phyloP scores from a whole-genome alignment of 2,113 vertebrate genomes.

The Tauraco erythrolophus region DNA sequence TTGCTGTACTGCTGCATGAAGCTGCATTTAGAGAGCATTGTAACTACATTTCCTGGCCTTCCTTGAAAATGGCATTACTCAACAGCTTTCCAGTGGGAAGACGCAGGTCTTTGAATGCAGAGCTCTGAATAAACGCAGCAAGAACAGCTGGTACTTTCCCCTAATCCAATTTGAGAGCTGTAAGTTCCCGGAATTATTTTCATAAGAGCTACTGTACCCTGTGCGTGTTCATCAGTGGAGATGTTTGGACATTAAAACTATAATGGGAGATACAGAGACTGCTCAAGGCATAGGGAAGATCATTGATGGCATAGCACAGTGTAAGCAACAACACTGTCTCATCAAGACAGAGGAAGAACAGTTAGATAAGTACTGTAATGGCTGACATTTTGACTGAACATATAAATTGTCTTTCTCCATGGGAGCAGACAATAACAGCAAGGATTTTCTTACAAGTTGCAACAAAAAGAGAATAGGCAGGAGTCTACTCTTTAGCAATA shows the following conservation, averaged over 20 bases:
- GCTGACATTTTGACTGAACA: background rate
- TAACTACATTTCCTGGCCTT: background rate
- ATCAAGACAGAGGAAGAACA: background rate
- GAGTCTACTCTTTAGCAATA: background rate
- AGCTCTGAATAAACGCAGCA: background rate
- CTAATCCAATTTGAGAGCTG: background rate
- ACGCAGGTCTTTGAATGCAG: background rate
- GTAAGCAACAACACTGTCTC: background rate
- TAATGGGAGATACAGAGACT: background rate
- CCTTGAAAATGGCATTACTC: background rate
- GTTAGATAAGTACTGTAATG: background rate
- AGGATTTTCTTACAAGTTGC: background rate
- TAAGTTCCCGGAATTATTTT: background rate
- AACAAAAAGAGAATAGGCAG: background rate
- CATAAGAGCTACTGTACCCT: background rate
- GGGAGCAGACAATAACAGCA: background rate
- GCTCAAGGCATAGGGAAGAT: background rate
- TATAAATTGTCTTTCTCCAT: background rate
- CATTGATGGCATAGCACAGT: background rate
- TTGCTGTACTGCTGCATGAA: background rate
- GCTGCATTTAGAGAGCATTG: background rate
- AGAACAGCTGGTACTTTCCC: background rate
- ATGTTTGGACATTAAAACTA: background rate
- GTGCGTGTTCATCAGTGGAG: background rate
- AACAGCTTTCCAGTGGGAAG: background rate